phyloP scores from a whole-genome alignment of 1,140 invertebrate genomes.

The Reticulitermes speratus region DNA sequence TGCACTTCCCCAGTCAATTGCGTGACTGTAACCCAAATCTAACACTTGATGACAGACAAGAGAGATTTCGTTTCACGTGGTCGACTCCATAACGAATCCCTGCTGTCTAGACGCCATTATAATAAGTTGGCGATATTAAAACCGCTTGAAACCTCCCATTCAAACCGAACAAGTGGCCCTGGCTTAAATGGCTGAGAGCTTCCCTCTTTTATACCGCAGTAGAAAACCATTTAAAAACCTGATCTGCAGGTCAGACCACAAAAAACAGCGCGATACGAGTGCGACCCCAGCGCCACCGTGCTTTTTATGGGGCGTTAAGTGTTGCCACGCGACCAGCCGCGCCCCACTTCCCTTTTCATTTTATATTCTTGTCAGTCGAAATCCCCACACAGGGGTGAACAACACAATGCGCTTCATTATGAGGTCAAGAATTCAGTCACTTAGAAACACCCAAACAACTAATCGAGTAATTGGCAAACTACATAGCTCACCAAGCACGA shows the following conservation, averaged over 20 bases:
- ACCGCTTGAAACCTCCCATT: neutral
- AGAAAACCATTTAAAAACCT: neutral
- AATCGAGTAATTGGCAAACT: no score
- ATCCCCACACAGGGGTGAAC: constrained; percentile 8
- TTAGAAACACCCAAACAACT: no score
- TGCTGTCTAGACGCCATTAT: neutral
- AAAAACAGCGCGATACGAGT: neutral
- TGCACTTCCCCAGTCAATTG: no score
- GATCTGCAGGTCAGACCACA: constrained; percentile 2
- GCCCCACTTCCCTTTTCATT: neutral
- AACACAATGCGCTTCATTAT: neutral
- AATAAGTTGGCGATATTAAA: neutral
- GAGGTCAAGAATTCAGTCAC: no score
- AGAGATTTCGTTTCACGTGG: no score
- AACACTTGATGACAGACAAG: no score
- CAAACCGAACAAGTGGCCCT: neutral
- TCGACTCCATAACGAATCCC: no score
- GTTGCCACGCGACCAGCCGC: neutral
- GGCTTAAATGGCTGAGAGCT: neutral
- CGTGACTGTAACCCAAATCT: no score
- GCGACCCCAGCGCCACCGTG: neutral
- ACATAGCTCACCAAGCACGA: no score
- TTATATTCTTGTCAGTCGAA: no score
- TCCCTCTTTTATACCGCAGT: neutral
- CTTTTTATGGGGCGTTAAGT: constrained; percentile 1